Base-by-base conservation (phyloP, 1,140 invertebrate genomes). In the Drosophila sucinea region DNA sequence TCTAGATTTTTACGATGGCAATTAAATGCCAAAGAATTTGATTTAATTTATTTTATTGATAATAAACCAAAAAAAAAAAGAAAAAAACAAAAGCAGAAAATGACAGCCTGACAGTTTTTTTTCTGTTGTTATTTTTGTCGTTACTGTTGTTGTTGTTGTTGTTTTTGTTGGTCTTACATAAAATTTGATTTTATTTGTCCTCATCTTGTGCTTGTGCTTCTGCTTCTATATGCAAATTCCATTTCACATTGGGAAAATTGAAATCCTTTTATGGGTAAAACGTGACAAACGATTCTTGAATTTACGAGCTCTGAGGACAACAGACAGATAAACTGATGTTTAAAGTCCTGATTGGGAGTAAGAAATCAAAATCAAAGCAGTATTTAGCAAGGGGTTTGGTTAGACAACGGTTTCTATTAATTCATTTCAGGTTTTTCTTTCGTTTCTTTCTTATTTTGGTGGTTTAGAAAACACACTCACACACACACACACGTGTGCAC, bases 41-140 rank as follows among this genome's bases (percentile, higher is more conserved):
- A 89, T 89, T 89, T 89, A 81, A 89, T 89, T 87, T 87, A 87
- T 87, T 89, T 89, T 79, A 89, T 89, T 79, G 84, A 72, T 89
- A 80, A 89, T 89, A 89, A 89, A 87, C 44, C 23, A 89, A 84
- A 60, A 11, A 38, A 64, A 61, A 60, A 78, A 76, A 17, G n/a
- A 17, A 78, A 56, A 69, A 79, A 58, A 68, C 35, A 61, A 66
- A 67, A 29, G 51, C 60, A 72, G 11, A 41, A 87, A 89, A 74
- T 70, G 62, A 67, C 67, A 71, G 63, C 56, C 67, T 80, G 44
- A 55, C 47, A 30, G 32, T 70, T 73, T 72, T 60, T 63, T 65
- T 29, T 10, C 17, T 35, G 17, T 17, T 17, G 17, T 17, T 17
- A 17, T 17, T 17, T 17, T 17, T 17, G 17, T 17, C 17, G 17